Base-by-base conservation (phyloP, 1,140 invertebrate species). In the Lasioglossum albipes region DNA sequence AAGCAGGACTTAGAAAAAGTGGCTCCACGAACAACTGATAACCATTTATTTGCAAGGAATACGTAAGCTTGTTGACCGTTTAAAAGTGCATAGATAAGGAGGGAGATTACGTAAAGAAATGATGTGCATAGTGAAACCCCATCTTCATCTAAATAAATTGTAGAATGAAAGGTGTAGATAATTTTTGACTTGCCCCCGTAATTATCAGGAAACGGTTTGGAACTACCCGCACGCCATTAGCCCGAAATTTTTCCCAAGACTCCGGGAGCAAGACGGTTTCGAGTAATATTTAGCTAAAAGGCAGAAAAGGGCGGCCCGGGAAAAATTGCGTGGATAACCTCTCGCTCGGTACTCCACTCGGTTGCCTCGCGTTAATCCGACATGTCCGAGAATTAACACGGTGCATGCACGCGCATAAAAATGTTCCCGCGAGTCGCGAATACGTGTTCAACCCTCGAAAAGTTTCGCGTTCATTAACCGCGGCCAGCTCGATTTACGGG, bases 381-480 rank as follows among this genome's bases (percentile, higher is more conserved):
- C 42, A 16, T 42, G 64, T 65, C 64, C 64, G 64, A 65, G 64
- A 65, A 65, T 65, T 65, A 65, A 42, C 64, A 65, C 16, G 4
- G 13, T 20, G 31, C 64, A 7, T 13, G 20, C 42, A 22, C n/a
- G 9, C 4, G 16, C n/a, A 45, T 62, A 62, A 73, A 73, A 73
- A 45, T 62, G 41, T 73, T 20, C 41, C 16, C 22, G 64, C 64
- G 64, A 36, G 36, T 7, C 0, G 36, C 36, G 16, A 42, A 42
- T 73, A 22, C 71, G 57, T 45, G 57, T 62, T 20, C 57, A 22
- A 7, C 16, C 18, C 10, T 49, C 42, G 18, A 45, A 68, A 67
- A 57, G 27, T 66, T 67, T 68, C 20, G 18, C 41, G 64, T 74
- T 74, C 59, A 49, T 74, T 64, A 31, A 52, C 18, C 61, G 16